Conservation (phyloP, 1,140 invertebrate genomes). For the Glomeris maerens region DNA sequence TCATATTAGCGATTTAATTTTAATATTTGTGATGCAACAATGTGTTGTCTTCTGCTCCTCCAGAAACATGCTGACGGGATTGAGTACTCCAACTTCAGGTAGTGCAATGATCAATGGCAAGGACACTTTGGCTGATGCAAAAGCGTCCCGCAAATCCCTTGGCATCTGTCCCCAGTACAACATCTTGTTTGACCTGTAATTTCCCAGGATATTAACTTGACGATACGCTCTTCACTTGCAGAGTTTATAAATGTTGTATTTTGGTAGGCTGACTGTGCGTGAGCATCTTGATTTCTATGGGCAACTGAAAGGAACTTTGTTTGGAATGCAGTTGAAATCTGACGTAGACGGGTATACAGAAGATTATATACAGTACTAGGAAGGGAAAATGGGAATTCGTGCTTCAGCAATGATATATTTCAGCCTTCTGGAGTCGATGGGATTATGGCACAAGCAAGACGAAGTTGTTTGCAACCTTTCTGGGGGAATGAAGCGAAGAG, state of each 20-base stretch:
- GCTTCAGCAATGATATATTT: neutral
- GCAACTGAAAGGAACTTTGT: conserved; percentile 18
- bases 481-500: conserved; percentile 45
- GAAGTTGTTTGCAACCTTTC: conserved; percentile 38
- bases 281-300: conserved; percentile 41
- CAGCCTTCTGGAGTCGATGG: conserved; percentile 35
- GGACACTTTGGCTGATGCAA: conserved; percentile 40
- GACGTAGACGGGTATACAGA: conserved; percentile 19
- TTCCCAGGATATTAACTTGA: conserved; percentile 1
- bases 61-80: conserved; percentile 42
- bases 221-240: neutral
- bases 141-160: conserved; percentile 38
- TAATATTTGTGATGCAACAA: conserved; percentile 5
- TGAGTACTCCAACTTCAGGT: conserved; percentile 43
- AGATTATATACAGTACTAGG: too few relatives aligned
- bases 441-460: conserved; percentile 38
- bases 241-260: conserved; percentile 6
- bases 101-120: conserved; percentile 41
- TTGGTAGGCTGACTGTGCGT: conserved; percentile 33
- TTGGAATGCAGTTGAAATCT: conserved; percentile 31
- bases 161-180: conserved; percentile 53
- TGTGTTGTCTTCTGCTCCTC: conserved; percentile 14
- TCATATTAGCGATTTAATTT: neutral
- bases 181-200: conserved; percentile 42
- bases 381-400: conserved; percentile 30